A percentile compares a stretch with the other conserved stretches of the same genome.
These are phyloP conservation scores for Cynaeus angustus DNA, from an alignment of 2,888 invertebrate species.

Conservation along the genomic window DNA sequence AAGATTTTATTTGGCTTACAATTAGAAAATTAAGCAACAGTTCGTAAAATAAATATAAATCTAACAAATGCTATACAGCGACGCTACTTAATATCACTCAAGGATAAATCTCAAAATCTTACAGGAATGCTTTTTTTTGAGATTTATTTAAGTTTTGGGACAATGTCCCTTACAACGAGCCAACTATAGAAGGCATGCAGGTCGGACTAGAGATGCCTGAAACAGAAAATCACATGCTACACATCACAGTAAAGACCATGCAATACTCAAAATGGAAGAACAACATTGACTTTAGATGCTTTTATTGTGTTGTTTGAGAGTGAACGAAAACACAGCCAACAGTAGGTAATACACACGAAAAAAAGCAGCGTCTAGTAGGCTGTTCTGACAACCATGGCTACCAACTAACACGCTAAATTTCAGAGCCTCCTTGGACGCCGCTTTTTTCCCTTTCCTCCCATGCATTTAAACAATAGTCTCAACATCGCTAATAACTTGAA, in stretches of 20 bases:
- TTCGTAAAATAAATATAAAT: conserved; percentile 24
- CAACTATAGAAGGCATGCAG: conserved; percentile 78
- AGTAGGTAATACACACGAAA: too few species aligned
- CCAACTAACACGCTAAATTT: too few species aligned
- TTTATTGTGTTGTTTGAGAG: conserved; percentile 19
- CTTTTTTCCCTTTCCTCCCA: background rate
- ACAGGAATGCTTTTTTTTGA: conserved; percentile 44
- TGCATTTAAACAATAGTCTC: conserved; percentile 79
- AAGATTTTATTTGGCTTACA: conserved; percentile 1
- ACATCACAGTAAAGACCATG: conserved; percentile 37
- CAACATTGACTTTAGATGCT: conserved; percentile 34
- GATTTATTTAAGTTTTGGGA: conserved; percentile 53
- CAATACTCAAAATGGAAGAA: conserved; percentile 36
- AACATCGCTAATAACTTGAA: conserved; percentile 85
- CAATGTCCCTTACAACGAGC: conserved; percentile 56
- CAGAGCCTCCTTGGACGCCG: too few species aligned
- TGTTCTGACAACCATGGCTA: too few species aligned
- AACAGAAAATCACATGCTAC: conserved; percentile 67
- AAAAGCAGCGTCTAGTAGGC: too few species aligned
- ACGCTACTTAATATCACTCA: conserved; percentile 36
- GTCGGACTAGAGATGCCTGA: conserved; percentile 71
- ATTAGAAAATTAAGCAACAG: conserved; percentile 8
- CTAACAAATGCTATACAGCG: conserved; percentile 12
- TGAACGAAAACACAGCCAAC: conserved; percentile 39
- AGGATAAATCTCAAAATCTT: conserved; percentile 46